Evolutionary conservation across 1,140 invertebrate species (phyloP), one percentile per base, ranked within the genome.

Genomic region (Neelides sp.): DNA sequence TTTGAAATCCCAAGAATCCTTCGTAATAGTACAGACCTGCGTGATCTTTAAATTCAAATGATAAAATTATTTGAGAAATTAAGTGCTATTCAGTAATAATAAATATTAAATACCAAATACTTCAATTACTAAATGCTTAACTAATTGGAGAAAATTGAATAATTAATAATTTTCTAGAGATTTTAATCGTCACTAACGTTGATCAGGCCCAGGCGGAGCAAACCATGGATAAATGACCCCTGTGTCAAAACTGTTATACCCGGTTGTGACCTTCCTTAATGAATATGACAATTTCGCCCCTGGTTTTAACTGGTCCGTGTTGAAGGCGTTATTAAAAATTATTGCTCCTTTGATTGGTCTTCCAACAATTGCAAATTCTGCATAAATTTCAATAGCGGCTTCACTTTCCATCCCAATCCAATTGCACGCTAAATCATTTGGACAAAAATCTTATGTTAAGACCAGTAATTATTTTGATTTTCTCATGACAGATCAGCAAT

Each of bases 1-100:
- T 47, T 20, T 47, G 45, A 34, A 47, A 28, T 3, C 45, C 45
- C 5, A 22, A 5, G 22, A 47, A 47, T 8, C 23, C 45, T 10
- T 20, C 8, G 26, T 28, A 22, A n/a, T 22, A 4, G 20, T 47
- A 47, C 4, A 34, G 23, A 23, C 13, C 12, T 35, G 45, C 28
- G 20, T 47, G 34, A 28, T 47, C 45, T 47, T 13, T 4, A 35
- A 47, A 19, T n/a, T 7, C 20, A 19, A 19, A 40, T 13, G 8
- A 40, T 8, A 40, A 8, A 8, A 12, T 20, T 19, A 43, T 10
- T 20, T 13, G n/a, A 26, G 4, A 20, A 40, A 8, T 19, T 12
- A 12, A 19, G 17, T 13, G 17, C 17, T 40, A 13, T 40, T 19
- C 8, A 10, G 8, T 10, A 8, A 40, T 19, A 13, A 13, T 8